phyloP scores from a whole-genome alignment of 30 jellyfish, hydroid and myxozoan species.

The Haliclystus octoradiatus region DNA sequence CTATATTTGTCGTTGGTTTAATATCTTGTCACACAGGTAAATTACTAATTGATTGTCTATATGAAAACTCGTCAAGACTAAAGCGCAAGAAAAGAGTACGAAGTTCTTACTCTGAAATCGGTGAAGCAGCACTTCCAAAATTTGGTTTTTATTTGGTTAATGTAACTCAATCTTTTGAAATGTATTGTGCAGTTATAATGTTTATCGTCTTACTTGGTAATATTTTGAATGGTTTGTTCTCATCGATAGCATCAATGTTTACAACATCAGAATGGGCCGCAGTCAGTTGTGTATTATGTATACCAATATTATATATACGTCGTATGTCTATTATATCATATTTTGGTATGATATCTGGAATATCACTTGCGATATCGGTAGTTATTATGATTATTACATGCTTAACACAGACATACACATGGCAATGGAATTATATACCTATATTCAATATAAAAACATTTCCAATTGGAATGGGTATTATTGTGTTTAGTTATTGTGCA shows the following conservation, averaged over 20 bases:
- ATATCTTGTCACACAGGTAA: conserved; percentile 80
- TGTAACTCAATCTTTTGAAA: conserved; percentile 54
- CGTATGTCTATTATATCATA: conserved; percentile 49
- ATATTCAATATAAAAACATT: conserved; percentile 25
- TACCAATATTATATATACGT: conserved; percentile 54
- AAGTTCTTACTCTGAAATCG: conserved; percentile 81
- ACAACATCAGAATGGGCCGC: too few relatives aligned
- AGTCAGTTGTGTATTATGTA: conserved; percentile 22
- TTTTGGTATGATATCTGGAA: conserved; percentile 36
- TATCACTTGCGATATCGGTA: conserved; percentile 28
- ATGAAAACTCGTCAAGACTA: conserved; percentile 70
- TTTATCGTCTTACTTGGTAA: conserved; percentile 49
- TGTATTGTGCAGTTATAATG: conserved; percentile 92
- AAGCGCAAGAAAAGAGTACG: conserved; percentile 49
- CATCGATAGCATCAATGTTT: too few relatives aligned
- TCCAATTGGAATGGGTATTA: conserved; percentile 41
- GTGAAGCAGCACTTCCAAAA: conserved; percentile 57
- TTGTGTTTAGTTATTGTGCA: conserved; percentile 19
- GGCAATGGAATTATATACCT: conserved; percentile 48
- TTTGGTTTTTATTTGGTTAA: conserved; percentile 43
- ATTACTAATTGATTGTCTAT: conserved; percentile 59
- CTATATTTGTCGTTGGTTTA: conserved; percentile 66
- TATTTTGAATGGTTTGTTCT: too few relatives aligned
- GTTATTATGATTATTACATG: conserved; percentile 27
- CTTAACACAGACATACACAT: conserved; percentile 7